These are phyloP conservation scores for Biston betularia DNA, from an alignment of 2,888 invertebrate genomes.

Conservation along the genomic window DNA sequence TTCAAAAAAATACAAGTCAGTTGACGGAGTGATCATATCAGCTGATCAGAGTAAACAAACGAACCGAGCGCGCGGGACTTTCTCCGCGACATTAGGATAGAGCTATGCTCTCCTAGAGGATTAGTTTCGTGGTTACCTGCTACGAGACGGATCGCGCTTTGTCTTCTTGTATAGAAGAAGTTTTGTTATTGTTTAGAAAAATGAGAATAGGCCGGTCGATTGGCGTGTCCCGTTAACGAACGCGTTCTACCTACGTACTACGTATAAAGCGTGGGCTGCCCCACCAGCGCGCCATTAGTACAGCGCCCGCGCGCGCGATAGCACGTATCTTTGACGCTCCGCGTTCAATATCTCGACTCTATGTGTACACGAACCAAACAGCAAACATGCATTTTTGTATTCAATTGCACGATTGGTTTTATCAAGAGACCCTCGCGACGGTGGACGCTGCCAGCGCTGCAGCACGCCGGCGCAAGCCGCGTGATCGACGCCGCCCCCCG, in stretches of 20 bases:
- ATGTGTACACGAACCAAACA: slow-evolving; percentile 80
- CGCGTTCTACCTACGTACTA: slow-evolving; percentile 78
- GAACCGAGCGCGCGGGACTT: slow-evolving; percentile 52
- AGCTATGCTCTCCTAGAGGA: slow-evolving; percentile 27
- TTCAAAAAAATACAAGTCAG: slow-evolving; percentile 53
- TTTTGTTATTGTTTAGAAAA: slow-evolving; percentile 81
- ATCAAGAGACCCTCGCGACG: slow-evolving; percentile 80
- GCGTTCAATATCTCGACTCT: slow-evolving; percentile 81
- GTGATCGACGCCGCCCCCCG: slow-evolving; percentile 75
- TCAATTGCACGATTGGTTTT: slow-evolving; percentile 80
- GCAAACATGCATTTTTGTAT: slow-evolving; percentile 81
- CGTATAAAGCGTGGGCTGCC: slow-evolving; percentile 83
- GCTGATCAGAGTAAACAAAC: slow-evolving; percentile 79
- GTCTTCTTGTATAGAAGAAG: slow-evolving; percentile 57
- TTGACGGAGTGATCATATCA: slow-evolving; percentile 60
- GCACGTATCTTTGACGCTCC: slow-evolving; percentile 79
- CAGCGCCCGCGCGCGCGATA: slow-evolving; percentile 83
- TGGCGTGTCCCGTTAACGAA: slow-evolving; percentile 82
- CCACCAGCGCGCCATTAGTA: slow-evolving; percentile 82
- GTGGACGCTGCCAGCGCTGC: slow-evolving; percentile 75
- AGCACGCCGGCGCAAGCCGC: slow-evolving; percentile 75
- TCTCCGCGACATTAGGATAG: slow-evolving; percentile 44
- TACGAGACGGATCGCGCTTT: slow-evolving; percentile 46
- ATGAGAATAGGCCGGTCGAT: slow-evolving; percentile 84
- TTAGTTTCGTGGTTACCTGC: slow-evolving; percentile 35